Base-by-base conservation (phyloP, 2,888 invertebrate genomes). In the Drosophila planitibia region DNA sequence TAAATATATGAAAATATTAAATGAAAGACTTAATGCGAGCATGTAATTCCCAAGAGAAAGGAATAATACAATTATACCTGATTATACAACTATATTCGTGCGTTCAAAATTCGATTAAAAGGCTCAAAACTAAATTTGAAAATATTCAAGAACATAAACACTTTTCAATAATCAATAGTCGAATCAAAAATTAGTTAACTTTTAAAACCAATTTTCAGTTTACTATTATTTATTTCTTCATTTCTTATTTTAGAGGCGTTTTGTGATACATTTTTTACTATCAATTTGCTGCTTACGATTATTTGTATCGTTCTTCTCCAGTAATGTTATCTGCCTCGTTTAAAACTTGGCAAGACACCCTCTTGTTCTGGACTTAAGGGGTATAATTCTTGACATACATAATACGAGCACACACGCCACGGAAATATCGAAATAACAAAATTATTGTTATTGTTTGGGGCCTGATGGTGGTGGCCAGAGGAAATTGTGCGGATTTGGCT, bases 401-500 rank as follows among this genome's bases (percentile, higher is more conserved):
- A 65, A 65, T 53, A 53, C 62, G 19, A 41, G 65, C 51, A 52
- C 53, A 62, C 47, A 69, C 74, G 64, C 37, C 67, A 59, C 57
- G 76, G 71, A 84, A 88, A 84, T 89, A 89, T 89, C 89, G 89
- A 89, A 89, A 90, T 90, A 89, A 89, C 90, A 89, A 89, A 90
- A 86, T 89, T 89, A 90, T 90, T 90, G 82, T 85, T 86, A 86
- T 83, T 86, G 78, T 86, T 83, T 74, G 76, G 55, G 60, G 70
- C 25, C n/a, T 1, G 73, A n/a, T 53, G 32, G 32, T 35, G 63
- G 9, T 25, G 30, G 68, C 44, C 39, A 67, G 52, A 61, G 76
- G 70, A 79, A 85, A 85, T 85, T 79, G 74, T 76, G 82, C 83
- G 88, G 85, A 89, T 89, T 85, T 88, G 63, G 54, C 74, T 62